Percentiles rank a stretch among this genome's conserved stretches.
phyloP scores from a whole-genome alignment of 1,140 invertebrate genomes.

The Cepaea nemoralis region DNA sequence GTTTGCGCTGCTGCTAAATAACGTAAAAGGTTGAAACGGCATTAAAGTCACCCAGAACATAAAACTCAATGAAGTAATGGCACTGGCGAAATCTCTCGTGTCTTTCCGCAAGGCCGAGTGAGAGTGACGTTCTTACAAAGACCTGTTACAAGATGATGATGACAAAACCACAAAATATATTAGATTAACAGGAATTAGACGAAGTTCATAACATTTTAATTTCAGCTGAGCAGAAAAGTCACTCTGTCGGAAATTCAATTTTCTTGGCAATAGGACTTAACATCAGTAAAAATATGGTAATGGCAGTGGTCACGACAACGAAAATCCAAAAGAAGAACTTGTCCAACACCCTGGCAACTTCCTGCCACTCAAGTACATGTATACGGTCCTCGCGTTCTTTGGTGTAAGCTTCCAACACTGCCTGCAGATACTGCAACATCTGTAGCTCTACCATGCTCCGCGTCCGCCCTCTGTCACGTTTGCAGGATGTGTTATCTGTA shows the following conservation, averaged over 20 bases:
- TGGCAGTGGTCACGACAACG: conserved; percentile 52
- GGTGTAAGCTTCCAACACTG: conserved; percentile 57
- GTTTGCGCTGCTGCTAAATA: no score
- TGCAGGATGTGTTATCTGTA: not conserved
- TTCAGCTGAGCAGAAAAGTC: not conserved
- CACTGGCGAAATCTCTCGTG: no score
- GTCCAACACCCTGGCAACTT: conserved; percentile 62
- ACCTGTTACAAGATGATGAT: no score
- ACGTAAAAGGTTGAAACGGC: no score
- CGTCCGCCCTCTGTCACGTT: not conserved
- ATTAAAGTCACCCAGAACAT: no score
- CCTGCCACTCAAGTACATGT: conserved; percentile 61
- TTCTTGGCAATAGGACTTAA: conserved; percentile 63
- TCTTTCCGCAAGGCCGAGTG: no score
- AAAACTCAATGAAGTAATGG: no score
- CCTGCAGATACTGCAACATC: conserved; percentile 57
- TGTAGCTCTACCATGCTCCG: conserved; percentile 51
- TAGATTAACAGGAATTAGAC: no score
- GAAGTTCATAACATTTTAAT: no score
- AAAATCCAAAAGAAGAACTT: conserved; percentile 61
- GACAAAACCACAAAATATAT: no score
- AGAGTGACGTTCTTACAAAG: no score
- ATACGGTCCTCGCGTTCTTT: conserved; percentile 49
- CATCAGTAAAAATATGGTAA: conserved; percentile 57
- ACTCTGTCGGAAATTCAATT: conserved; percentile 38